Base-by-base conservation (phyloP, 2,888 invertebrate genomes). In the Pseudococcus longispinus region DNA sequence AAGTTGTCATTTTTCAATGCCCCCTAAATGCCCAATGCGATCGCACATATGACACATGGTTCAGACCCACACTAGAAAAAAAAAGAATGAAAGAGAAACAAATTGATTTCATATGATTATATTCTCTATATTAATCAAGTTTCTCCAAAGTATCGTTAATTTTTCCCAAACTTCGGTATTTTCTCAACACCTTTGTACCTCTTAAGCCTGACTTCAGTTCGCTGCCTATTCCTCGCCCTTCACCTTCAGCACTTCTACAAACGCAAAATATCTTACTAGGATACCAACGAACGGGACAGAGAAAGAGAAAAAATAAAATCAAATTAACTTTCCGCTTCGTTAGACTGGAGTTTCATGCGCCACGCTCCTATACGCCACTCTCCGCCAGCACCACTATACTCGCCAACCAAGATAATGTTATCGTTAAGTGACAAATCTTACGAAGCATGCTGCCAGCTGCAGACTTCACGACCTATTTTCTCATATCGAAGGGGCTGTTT, bases 251-350 rank as follows among this genome's bases (percentile, higher is more conserved):
- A 46, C 9, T 46, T 46, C 15, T 46, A 9, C 46, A 46, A 46
- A 46, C 46, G 46, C 3, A 46, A 46, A 46, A 15, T 46, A 46
- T 46, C 15, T 3, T 46, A 15, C 46, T 13, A 9, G 9, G 1
- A 13, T 55, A 55, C 15, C 18, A 55, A 55, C 37, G 37, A n/a
- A n/a, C n/a, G 55, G 8, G 8, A 20, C 4, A 55, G 3, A 5
- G 55, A 13, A 13, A 18, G n/a, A 18, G 18, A n/a, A 18, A n/a
- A 55, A 55, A 46, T 13, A 55, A 55, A 55, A 55, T 55, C n/a
- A 55, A 55, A 55, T 55, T n/a, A 55, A 55, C 55, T 55, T 55
- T 55, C 55, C 55, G n/a, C 55, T n/a, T n/a, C n/a, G 55, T 55
- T 55, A 55, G n/a, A 37, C 37, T 37, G 8, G 4, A 55, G 55